phyloP scores from a whole-genome alignment of 2,797 vertebrate genomes.

The Semaprochilodus insignis region DNA sequence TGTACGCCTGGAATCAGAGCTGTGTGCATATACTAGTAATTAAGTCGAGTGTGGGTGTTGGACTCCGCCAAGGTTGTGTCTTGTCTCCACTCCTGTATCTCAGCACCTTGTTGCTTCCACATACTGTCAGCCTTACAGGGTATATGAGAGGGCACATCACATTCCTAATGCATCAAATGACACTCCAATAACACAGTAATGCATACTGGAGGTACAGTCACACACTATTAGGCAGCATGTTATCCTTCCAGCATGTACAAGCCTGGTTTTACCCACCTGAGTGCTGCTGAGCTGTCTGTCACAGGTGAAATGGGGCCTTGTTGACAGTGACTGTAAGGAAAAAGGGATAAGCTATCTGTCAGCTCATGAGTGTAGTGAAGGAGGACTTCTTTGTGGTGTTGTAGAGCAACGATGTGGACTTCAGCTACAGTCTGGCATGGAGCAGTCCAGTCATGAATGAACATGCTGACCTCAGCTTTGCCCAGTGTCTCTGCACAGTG shows the following conservation, averaged over 20 bases:
- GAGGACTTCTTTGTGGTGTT: neutral
- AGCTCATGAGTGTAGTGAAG: neutral
- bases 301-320: neutral
- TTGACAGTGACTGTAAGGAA: slow-evolving; percentile 1
- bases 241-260: neutral
- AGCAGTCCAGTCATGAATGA: slow-evolving; percentile 3
- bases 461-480: neutral
- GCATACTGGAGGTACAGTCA: slow-evolving; percentile 54
- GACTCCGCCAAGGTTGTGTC: too few relatives aligned
- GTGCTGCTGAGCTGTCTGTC: slow-evolving; percentile 7
- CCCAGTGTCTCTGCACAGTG: neutral
- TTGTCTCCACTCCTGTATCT: too few relatives aligned
- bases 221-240: slow-evolving; percentile 40
- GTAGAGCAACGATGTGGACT: neutral
- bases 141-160: slow-evolving; percentile 52
- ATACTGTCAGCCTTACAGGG: neutral
- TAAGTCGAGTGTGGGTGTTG: too few relatives aligned
- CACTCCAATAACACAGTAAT: slow-evolving; percentile 68
- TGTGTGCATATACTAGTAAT: too few relatives aligned
- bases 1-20: too few relatives aligned
- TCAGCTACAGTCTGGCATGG: neutral
- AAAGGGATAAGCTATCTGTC: neutral
- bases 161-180: slow-evolving; percentile 69
- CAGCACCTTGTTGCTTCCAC: neutral
- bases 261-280: slow-evolving; percentile 17